Base-by-base conservation (phyloP, 1,140 invertebrate species). In the Carcinoscorpius rotundicauda region DNA sequence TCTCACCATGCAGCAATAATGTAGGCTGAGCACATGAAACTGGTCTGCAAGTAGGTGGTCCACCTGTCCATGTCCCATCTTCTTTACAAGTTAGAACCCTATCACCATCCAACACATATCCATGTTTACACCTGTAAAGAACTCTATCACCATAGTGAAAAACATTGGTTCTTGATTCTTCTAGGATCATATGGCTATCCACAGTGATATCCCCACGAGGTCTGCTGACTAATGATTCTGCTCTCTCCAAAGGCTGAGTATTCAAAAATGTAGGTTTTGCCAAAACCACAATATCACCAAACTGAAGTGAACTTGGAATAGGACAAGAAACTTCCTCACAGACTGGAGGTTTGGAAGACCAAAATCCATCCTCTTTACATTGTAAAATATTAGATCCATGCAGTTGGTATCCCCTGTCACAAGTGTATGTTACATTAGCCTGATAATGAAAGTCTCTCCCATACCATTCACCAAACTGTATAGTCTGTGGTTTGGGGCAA, bases 41-140 rank as follows among this genome's bases (percentile, higher is more conserved):
- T 29, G 72, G 61, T 5, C 89, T 89, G 75, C 90, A 93, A 77
- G 90, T 88, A 51, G 90, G 88, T 51, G 87, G 74, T 11, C 84
- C 84, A 57, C 65, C 69, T 6, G 85, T 83, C 90, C 90, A 93
- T 71, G 82, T 83, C 53, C 85, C 87, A 64, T 80, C 78, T 52
- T 82, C 73, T 60, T 83, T 83, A 75, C 89, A 92, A 49, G 82
- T 82, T 55, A 67, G 56, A 61, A 61, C 53, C 4, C 68, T 64
- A 3, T 63, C 61, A 0, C 84, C 84, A 70, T 84, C 83, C 10
- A 84, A 73, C 73, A 83, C 82, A 77, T 91, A 93, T 58, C 90
- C 91, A 50, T 86, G 82, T 75, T 93, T 89, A 73, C 91, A 93
- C 63, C 83, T 81, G 74, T 91, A 92, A 48, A 82, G 85, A 8